Conservation (phyloP, 64 coral and sea anemone species). For the Stichodactyla mertensii region DNA sequence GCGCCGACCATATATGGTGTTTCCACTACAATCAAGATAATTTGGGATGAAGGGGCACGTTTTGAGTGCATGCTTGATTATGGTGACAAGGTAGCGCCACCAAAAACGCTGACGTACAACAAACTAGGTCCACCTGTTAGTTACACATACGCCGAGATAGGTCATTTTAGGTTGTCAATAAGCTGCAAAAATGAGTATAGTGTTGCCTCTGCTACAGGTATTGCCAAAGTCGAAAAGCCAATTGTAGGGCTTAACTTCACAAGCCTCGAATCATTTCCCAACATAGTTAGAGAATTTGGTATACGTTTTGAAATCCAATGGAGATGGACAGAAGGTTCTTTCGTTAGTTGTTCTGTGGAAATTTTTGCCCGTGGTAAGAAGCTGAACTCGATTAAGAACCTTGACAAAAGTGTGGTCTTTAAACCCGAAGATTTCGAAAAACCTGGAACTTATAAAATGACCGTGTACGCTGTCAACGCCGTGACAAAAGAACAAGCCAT, state of each 20-base stretch:
- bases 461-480: slow-evolving; percentile 41
- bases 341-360: not conserved
- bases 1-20: slow-evolving; percentile 40
- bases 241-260: slow-evolving; percentile 58
- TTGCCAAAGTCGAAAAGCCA: slow-evolving; percentile 43
- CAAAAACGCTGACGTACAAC: not conserved
- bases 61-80: slow-evolving; percentile 49
- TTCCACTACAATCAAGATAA: slow-evolving; percentile 39
- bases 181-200: slow-evolving; percentile 43
- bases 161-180: slow-evolving; percentile 26
- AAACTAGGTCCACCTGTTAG: slow-evolving; percentile 18
- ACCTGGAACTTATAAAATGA: slow-evolving; percentile 48
- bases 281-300: slow-evolving; percentile 36
- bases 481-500: slow-evolving; percentile 39
- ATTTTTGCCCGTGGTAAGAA: not conserved
- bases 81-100: slow-evolving; percentile 21
- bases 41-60: slow-evolving; percentile 36
- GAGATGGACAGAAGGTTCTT: slow-evolving; percentile 38
- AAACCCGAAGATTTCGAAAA: not conserved
- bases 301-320: slow-evolving; percentile 26
- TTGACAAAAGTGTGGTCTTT: not conserved
- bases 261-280: not conserved
- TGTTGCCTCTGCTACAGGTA: not conserved
- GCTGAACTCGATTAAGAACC: not conserved
- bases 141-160: slow-evolving; percentile 32